Evolutionary conservation across 2,797 vertebrate genomes (phyloP).

Genomic region (Nothura maculosa): DNA sequence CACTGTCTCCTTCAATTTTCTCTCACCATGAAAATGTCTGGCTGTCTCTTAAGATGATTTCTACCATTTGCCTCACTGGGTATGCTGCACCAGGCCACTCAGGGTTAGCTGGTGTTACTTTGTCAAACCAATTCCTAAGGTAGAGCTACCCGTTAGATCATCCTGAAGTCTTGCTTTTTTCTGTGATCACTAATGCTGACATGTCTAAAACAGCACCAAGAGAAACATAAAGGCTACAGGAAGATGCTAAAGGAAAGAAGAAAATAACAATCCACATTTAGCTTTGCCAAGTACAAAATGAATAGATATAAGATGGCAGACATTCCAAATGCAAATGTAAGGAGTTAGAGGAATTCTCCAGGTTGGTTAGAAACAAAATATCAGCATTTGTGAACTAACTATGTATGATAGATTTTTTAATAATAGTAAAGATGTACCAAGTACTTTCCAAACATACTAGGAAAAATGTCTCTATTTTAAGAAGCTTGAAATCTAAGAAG

Average conservation of each 20-base stretch:
- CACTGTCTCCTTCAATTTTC: constrained; percentile 25
- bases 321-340: background rate
- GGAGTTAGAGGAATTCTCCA: constrained; percentile 39
- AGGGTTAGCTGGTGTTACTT: constrained; percentile 23
- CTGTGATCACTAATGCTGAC: constrained; percentile 24
- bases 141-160: constrained; percentile 14
- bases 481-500: background rate
- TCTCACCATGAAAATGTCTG: constrained; percentile 38
- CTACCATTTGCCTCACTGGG: constrained; percentile 24
- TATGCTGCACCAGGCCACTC: background rate
- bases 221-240: constrained; percentile 28
- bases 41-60: constrained; percentile 61
- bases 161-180: constrained; percentile 30
- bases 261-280: constrained; percentile 13
- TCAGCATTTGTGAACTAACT: background rate
- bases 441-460: background rate
- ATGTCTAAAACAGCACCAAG: constrained; percentile 1
- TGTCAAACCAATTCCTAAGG: constrained; percentile 46
- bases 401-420: background rate
- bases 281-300: constrained; percentile 4
- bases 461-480: background rate
- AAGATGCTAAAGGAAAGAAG: constrained; percentile 15
- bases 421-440: background rate
- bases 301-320: constrained; percentile 7
- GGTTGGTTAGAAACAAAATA: constrained; percentile 20